Conservation (phyloP, 2,888 invertebrate genomes). For the Chymomyza procnemis region DNA sequence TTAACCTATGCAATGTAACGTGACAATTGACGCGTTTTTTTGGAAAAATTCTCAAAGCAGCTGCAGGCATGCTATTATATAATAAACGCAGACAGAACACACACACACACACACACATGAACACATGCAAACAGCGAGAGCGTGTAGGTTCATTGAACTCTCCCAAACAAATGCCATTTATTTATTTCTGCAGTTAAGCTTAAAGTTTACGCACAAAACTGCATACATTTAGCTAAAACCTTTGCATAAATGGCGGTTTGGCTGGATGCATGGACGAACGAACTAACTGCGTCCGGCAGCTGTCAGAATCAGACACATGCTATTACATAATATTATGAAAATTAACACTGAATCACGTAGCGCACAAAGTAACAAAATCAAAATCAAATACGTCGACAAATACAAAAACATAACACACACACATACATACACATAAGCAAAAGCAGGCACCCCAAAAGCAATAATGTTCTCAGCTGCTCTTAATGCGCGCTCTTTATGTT, state of each 20-base stretch:
- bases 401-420: conserved; percentile 25
- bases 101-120: neutral
- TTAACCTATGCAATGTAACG: conserved; percentile 40
- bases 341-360: conserved; percentile 70
- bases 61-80: neutral
- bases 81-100: neutral
- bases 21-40: conserved; percentile 51
- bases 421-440: conserved; percentile 1
- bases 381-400: conserved; percentile 53
- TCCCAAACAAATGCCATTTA: neutral
- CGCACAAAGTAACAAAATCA: conserved; percentile 62
- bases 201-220: neutral
- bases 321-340: conserved; percentile 73
- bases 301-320: conserved; percentile 48
- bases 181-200: neutral
- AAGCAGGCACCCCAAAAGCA: conserved; percentile 13
- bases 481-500: conserved; percentile 2
- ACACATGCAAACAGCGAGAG: too few relatives aligned
- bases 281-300: conserved; percentile 3
- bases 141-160: neutral
- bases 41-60: neutral
- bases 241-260: too few relatives aligned
- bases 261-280: too few relatives aligned
- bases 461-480: conserved; percentile 22
- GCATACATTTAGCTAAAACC: neutral